A percentile compares a stretch with the other conserved stretches of the same genome.
Evolutionary conservation across 2,888 invertebrate species (phyloP).

Genomic region (Oligia latruncula): DNA sequence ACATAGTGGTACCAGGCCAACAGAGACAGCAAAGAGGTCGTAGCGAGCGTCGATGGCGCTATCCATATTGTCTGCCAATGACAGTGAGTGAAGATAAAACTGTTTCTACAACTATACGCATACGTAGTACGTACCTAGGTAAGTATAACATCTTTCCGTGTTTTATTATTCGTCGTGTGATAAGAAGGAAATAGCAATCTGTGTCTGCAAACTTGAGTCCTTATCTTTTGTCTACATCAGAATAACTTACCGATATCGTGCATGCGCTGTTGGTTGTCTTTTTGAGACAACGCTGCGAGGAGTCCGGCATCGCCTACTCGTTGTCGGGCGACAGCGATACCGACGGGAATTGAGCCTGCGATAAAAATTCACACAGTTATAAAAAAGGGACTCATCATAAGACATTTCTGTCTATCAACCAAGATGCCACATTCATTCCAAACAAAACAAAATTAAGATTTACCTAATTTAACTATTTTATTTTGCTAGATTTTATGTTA

Average conservation of each 20-base stretch:
- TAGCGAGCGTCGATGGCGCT: constrained; percentile 66
- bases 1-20: constrained; percentile 87
- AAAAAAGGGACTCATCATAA: background rate
- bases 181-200: constrained; percentile 44
- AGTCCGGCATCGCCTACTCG: constrained; percentile 92
- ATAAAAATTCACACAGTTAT: constrained; percentile 24
- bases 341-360: constrained; percentile 92
- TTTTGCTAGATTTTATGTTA: background rate
- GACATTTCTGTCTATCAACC: background rate
- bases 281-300: constrained; percentile 89
- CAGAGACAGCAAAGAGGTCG: constrained; percentile 79
- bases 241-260: constrained; percentile 89
- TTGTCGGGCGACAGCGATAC: constrained; percentile 95
- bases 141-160: background rate
- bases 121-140: background rate
- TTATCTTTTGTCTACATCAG: constrained; percentile 40
- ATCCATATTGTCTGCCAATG: constrained; percentile 73
- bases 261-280: constrained; percentile 89
- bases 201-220: constrained; percentile 36
- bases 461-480: background rate
- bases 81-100: constrained; percentile 65
- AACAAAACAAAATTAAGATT: background rate
- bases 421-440: background rate
- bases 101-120: constrained; percentile 48
- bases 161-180: constrained; percentile 45